Evolutionary conservation across 2,888 invertebrate species (phyloP), one percentile per base, ranked within the genome.

Genomic region (Napeogenes inachia): DNA sequence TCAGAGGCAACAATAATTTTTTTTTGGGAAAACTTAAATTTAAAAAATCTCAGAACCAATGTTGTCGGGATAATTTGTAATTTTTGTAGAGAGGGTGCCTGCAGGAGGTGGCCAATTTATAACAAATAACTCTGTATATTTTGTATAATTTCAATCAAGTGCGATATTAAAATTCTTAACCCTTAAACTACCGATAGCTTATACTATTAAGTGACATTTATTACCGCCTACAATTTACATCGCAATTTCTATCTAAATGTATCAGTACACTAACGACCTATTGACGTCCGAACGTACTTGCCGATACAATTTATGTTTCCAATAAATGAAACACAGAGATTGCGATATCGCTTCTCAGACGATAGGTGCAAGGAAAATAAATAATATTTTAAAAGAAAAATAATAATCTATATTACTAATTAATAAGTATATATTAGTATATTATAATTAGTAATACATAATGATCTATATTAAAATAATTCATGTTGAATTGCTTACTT

Each of bases 211-310:
- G 12, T 6, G 30, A 50, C 50, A 50, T 50, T 50, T 50, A 50
- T 50, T 50, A 30, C 30, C 50, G 10, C 50, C 30, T 30, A 50
- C 50, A 50, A 62, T 66, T 66, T 66, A 62, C 47, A 55, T 61
- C n/a, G 59, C 57, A 61, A 64, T 66, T 66, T 66, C 57, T 63
- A 66, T 60, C 59, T 59, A 62, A 62, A 64, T 64, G 60, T 66
- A 60, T 61, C 60, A 57, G 64, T 64, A 60, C 61, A 55, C 61
- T 60, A 66, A 66, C 64, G 66, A 60, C 59, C 66, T 58, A 66
- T 66, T 60, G 66, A 66, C 53, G 66, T 66, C 66, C 64, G 46
- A 60, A 57, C 59, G 57, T 56, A 56, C 63, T 64, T 58, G 59
- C 55, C 59, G 30, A 45, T 35, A 60, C 61, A 59, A 66, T 66